A percentile compares a stretch with the other conserved stretches of the same genome.
These are phyloP conservation scores for Collichthys lucidus DNA, from an alignment of 2,113 vertebrate genomes.

Conservation along the genomic window DNA sequence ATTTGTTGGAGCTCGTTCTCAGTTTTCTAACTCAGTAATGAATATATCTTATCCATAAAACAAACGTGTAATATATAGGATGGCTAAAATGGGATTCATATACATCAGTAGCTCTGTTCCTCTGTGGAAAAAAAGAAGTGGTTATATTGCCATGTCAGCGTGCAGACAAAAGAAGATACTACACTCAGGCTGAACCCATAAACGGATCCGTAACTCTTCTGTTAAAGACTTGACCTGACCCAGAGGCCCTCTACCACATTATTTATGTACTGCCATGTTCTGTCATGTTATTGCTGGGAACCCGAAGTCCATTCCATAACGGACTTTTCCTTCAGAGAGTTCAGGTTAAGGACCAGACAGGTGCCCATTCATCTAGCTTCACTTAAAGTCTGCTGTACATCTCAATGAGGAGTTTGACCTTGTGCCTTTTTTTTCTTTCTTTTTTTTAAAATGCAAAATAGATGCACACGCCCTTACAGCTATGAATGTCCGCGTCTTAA, in stretches of 20 bases:
- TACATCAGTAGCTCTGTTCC: not conserved
- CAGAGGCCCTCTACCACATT: not conserved
- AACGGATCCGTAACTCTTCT: not conserved
- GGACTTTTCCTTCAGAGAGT: constrained; percentile 1
- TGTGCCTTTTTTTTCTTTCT: constrained; percentile 25
- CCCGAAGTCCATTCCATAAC: not conserved
- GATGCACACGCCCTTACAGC: constrained; percentile 19
- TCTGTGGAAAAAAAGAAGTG: not conserved
- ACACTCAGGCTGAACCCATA: not conserved
- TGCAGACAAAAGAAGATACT: not conserved
- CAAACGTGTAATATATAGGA: not conserved
- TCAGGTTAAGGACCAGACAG: constrained; percentile 20
- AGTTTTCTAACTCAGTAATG: not conserved
- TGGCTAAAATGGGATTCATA: not conserved
- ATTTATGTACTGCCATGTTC: not conserved
- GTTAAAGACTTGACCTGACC: constrained; percentile 11
- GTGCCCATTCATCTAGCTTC: constrained; percentile 27
- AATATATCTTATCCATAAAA: not conserved
- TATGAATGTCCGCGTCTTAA: constrained; percentile 38
- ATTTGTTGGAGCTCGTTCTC: not conserved
- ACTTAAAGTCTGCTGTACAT: constrained; percentile 50
- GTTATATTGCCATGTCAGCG: not conserved
- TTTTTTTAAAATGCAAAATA: constrained; percentile 46
- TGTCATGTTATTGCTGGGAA: not conserved
- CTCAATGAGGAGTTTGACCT: constrained; percentile 59